These are phyloP conservation scores for Nematostella vectensis DNA, from an alignment of 92 coral and sea anemone species.

Conservation along the genomic window DNA sequence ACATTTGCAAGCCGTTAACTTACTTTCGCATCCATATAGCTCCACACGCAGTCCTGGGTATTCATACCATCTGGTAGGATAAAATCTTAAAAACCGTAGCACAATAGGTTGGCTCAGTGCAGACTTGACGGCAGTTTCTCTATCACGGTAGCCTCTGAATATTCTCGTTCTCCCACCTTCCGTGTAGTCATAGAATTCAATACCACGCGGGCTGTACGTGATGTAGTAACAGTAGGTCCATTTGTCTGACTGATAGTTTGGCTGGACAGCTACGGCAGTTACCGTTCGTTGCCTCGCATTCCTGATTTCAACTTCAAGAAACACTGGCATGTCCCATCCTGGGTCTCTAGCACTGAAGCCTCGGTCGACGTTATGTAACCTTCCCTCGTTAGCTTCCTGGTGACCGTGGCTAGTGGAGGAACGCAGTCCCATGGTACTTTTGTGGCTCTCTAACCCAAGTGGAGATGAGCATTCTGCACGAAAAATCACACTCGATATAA, in stretches of 20 bases:
- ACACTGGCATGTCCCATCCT: background rate
- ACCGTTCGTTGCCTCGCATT: background rate
- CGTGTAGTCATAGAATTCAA: constrained; percentile 27
- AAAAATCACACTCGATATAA: too few species aligned
- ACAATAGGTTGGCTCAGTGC: constrained; percentile 15
- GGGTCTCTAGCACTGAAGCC: background rate
- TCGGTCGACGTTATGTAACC: too few species aligned
- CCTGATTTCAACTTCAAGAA: background rate
- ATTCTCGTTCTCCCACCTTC: constrained; percentile 29
- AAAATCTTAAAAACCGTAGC: constrained; percentile 35
- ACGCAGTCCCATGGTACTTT: too few species aligned
- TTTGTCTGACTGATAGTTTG: background rate
- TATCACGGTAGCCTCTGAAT: constrained; percentile 25
- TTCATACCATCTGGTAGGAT: constrained; percentile 33
- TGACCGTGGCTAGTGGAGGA: too few species aligned
- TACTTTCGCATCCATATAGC: constrained; percentile 50
- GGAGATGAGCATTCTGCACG: too few species aligned
- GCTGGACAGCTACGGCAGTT: constrained; percentile 46
- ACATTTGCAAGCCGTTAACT: too few species aligned
- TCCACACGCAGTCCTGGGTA: constrained; percentile 19
- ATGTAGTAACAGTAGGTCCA: constrained; percentile 24
- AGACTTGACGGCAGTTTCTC: constrained; percentile 27
- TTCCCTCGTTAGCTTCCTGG: too few species aligned
- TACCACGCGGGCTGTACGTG: constrained; percentile 20
- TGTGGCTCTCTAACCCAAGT: too few species aligned